phyloP scores from a whole-genome alignment of 2,888 invertebrate genomes.

The Tipula lateralis region DNA sequence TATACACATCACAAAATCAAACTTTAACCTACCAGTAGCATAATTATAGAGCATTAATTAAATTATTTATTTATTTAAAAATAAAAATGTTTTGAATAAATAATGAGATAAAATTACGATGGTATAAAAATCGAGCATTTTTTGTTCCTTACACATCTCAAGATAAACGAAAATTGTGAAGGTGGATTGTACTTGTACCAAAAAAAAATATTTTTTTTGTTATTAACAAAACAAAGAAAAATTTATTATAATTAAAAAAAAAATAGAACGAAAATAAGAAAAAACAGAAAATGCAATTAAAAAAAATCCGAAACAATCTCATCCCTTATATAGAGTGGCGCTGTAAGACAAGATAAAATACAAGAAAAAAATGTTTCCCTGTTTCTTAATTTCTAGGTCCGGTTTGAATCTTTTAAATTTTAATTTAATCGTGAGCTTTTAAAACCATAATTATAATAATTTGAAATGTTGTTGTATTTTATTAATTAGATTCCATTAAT shows the following conservation, averaged over 20 bases:
- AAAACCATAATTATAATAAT: neutral
- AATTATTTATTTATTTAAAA: neutral
- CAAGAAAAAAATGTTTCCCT: neutral
- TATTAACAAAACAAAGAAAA: neutral
- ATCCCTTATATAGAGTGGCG: neutral
- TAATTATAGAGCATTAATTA: neutral
- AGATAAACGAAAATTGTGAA: neutral
- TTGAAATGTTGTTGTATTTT: neutral
- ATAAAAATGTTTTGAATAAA: conserved; percentile 1
- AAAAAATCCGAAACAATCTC: neutral
- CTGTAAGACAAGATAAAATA: neutral
- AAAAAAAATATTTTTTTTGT: too few species aligned
- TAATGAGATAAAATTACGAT: neutral
- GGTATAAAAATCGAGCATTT: neutral
- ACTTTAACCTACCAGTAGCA: neutral
- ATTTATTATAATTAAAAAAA: conserved; percentile 9
- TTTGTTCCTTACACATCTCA: neutral
- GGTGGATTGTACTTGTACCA: conserved; percentile 7
- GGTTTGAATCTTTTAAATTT: neutral
- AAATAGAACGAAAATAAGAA: neutral
- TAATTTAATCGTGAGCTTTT: neutral
- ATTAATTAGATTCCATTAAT: neutral
- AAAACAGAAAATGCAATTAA: neutral
- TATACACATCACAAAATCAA: neutral
- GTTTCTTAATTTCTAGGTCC: conserved; percentile 24